Conservation (phyloP, 37 sponge, comb jelly and placozoan species). For the Hormiphora californensis region DNA sequence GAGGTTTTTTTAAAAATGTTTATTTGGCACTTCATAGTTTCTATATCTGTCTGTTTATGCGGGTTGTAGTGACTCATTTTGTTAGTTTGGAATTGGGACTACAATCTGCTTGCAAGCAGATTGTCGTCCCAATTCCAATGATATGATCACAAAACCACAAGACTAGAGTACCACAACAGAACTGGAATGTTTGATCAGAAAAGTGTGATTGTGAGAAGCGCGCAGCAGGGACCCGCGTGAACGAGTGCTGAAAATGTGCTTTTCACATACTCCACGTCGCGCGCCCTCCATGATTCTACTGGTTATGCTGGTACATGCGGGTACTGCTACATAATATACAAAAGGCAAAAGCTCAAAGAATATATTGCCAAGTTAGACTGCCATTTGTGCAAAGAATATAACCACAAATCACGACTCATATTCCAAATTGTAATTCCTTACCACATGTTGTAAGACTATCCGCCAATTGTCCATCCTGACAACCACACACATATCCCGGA, state of each 20-base stretch:
- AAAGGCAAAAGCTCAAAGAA: background rate
- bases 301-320: background rate
- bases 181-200: too few relatives aligned
- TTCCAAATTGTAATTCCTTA: background rate
- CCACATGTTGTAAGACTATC: constrained; percentile 25
- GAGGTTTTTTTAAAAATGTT: background rate
- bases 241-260: background rate
- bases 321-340: background rate
- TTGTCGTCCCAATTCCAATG: too few relatives aligned
- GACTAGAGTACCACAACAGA: too few relatives aligned
- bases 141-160: too few relatives aligned
- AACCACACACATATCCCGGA: background rate
- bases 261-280: background rate
- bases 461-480: background rate
- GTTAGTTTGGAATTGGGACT: too few relatives aligned
- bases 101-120: too few relatives aligned
- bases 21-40: background rate
- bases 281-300: background rate
- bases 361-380: background rate
- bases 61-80: background rate
- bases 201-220: too few relatives aligned
- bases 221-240: background rate
- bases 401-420: background rate
- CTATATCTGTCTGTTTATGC: background rate
- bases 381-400: background rate